Evolutionary conservation across 2,797 vertebrate species (phyloP).

Genomic region (Atherinosoma microstoma): DNA sequence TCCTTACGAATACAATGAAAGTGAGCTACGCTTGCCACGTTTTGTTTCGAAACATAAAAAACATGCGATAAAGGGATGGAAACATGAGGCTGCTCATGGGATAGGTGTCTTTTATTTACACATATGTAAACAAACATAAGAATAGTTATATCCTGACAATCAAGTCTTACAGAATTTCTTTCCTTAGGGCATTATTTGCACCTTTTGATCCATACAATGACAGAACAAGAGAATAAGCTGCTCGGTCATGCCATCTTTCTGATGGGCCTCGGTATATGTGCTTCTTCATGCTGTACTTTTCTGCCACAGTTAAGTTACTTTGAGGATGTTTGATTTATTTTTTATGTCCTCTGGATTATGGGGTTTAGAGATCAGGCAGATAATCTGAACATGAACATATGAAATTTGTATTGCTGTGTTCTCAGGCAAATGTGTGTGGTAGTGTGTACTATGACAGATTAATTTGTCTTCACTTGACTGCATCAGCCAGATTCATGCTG

Average conservation of each 20-base stretch:
- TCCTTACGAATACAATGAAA: constrained; percentile 47
- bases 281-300: constrained; percentile 10
- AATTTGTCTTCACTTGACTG: constrained; percentile 31
- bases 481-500: constrained; percentile 44
- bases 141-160: neutral
- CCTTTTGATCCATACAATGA: constrained; percentile 2
- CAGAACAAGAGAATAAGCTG: constrained; percentile 21
- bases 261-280: neutral
- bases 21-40: constrained; percentile 24
- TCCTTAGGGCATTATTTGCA: neutral
- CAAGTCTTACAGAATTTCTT: neutral
- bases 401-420: constrained; percentile 63
- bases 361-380: constrained; percentile 76
- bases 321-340: constrained; percentile 65
- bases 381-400: constrained; percentile 78
- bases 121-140: neutral
- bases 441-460: constrained; percentile 36
- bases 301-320: constrained; percentile 27
- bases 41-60: constrained; percentile 25
- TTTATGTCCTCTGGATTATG: constrained; percentile 73
- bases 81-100: neutral
- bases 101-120: neutral
- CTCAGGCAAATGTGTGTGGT: constrained; percentile 31
- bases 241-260: constrained; percentile 1
- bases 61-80: constrained; percentile 2